Conservation (phyloP, 2,113 vertebrate species). For the Gallinago media region DNA sequence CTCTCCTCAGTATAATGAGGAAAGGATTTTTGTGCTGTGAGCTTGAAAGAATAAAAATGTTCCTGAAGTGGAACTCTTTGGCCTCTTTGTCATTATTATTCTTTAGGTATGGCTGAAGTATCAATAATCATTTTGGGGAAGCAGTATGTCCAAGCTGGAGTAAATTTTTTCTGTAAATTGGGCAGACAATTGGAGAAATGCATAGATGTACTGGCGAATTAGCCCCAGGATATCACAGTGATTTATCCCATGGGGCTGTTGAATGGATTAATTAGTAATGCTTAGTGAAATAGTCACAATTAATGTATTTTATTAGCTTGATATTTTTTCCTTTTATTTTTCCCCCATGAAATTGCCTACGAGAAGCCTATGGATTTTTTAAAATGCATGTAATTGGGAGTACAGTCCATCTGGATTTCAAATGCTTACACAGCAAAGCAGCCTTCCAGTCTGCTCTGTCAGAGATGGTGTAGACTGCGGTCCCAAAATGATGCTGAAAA, state of each 20-base stretch:
- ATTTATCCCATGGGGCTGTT: background rate
- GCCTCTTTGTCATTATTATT: background rate
- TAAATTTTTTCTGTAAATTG: background rate
- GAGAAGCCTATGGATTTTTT: background rate
- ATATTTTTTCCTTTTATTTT: background rate
- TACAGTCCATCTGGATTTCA: background rate
- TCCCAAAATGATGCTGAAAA: background rate
- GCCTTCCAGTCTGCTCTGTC: background rate
- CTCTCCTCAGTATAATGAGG: background rate
- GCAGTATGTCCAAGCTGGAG: background rate
- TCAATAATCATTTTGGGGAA: background rate
- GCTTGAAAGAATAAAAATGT: background rate
- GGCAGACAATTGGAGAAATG: background rate
- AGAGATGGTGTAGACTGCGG: rapidly evolving
- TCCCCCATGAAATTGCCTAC: background rate
- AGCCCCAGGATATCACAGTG: background rate
- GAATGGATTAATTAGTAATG: conserved; percentile 46
- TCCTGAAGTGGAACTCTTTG: background rate
- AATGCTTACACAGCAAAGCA: background rate
- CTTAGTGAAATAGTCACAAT: conserved; percentile 22
- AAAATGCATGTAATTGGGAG: background rate
- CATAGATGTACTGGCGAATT: background rate
- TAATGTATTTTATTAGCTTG: background rate
- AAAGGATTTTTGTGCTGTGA: background rate
- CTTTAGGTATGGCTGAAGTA: background rate